Percentiles rank a stretch among this genome's conserved stretches.
phyloP scores from a whole-genome alignment of 2,888 invertebrate species.

The Leptinotarsa tumamoca region DNA sequence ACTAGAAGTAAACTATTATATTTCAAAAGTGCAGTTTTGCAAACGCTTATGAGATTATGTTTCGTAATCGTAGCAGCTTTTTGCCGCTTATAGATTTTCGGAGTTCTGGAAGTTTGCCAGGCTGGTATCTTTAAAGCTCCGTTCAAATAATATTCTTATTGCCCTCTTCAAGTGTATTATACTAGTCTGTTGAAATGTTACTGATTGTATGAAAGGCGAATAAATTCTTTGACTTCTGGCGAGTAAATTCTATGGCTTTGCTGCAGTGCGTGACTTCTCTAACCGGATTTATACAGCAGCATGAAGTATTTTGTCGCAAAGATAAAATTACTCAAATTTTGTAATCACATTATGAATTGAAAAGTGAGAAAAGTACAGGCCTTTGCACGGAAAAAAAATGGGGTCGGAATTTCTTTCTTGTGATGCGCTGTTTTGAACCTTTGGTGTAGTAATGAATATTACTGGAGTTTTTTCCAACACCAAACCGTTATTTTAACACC shows the following conservation, averaged over 20 bases:
- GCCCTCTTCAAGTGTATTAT: conserved; percentile 4
- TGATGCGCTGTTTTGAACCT: no score
- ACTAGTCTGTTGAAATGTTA: conserved; percentile 10
- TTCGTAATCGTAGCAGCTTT: conserved; percentile 9
- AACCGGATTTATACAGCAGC: background rate
- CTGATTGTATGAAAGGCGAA: background rate
- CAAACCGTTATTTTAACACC: no score
- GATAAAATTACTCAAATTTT: background rate
- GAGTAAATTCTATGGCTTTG: background rate
- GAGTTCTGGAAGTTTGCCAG: conserved; percentile 20
- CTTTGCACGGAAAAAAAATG: no score
- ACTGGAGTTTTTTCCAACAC: no score
- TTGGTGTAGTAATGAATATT: no score
- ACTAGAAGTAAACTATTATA: background rate
- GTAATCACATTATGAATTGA: background rate
- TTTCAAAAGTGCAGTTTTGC: background rate
- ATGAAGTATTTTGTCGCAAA: background rate
- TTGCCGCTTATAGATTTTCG: conserved; percentile 20
- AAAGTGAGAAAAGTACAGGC: no score
- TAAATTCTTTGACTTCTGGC: background rate
- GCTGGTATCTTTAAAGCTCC: background rate
- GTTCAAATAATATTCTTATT: conserved; percentile 12
- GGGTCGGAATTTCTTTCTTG: no score
- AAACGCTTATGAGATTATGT: background rate
- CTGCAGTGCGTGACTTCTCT: conserved; percentile 2